Conservation (phyloP, 2,797 vertebrate genomes). For the Siniperca obscura region DNA sequence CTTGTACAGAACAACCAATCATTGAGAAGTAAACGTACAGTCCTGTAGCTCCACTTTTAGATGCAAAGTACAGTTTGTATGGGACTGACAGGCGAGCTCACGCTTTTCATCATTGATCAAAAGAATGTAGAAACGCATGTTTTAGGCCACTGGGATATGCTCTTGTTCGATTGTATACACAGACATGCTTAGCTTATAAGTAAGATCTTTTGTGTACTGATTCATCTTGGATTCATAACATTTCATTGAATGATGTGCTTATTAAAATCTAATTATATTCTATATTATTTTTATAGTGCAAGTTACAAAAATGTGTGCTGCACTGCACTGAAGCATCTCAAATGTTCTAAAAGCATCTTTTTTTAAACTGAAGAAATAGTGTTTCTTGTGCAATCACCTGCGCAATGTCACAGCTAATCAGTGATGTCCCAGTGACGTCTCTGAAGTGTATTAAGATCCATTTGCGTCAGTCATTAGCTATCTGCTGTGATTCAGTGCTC, state of each 20-base stretch:
- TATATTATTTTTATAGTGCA: not conserved
- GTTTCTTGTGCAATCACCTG: not conserved
- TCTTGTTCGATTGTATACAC: not conserved
- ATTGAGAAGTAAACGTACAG: not conserved
- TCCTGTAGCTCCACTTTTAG: not conserved
- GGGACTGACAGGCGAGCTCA: not conserved
- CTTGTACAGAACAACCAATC: not conserved
- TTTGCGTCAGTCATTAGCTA: not conserved
- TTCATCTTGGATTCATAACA: not conserved
- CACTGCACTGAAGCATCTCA: not conserved
- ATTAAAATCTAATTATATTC: not conserved
- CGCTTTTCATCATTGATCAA: not conserved
- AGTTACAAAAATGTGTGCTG: not conserved
- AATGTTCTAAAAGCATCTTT: not conserved
- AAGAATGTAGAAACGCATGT: not conserved
- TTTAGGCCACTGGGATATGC: not conserved
- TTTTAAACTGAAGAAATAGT: not conserved
- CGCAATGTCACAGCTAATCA: not conserved
- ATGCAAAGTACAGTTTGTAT: not conserved
- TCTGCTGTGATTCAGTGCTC: conserved; percentile 3
- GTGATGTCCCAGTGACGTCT: not conserved
- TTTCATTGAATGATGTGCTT: not conserved
- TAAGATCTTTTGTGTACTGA: not conserved
- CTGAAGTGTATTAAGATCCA: not conserved
- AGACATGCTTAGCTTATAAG: not conserved